phyloP scores from a whole-genome alignment of 2,113 vertebrate species.

The Heteronetta atricapilla region DNA sequence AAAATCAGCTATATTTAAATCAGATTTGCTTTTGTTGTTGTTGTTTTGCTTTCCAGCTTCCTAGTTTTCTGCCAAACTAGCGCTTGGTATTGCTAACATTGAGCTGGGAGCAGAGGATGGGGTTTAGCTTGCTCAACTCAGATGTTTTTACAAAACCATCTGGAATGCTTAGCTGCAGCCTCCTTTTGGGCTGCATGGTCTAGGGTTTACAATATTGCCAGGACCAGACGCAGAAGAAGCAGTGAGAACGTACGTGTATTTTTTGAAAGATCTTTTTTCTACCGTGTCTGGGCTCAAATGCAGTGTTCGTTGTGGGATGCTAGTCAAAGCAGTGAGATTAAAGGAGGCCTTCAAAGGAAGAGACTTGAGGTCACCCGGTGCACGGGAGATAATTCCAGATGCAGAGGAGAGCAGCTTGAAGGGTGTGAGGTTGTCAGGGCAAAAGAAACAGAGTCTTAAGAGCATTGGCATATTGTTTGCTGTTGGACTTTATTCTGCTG shows the following conservation, averaged over 20 bases:
- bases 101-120: slow-evolving; percentile 23
- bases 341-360: neutral
- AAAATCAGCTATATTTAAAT: slow-evolving; percentile 27
- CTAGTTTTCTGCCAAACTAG: slow-evolving; percentile 28
- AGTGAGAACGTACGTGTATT: neutral
- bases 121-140: slow-evolving; percentile 26
- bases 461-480: neutral
- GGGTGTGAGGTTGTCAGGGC: neutral
- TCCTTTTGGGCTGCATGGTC: neutral
- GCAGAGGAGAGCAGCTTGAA: neutral
- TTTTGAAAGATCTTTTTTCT: neutral
- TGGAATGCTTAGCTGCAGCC: slow-evolving; percentile 12
- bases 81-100: neutral
- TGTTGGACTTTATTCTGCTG: neutral
- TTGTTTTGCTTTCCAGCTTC: neutral
- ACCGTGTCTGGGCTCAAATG: neutral
- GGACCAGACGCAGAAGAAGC: slow-evolving; percentile 27
- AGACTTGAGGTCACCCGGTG: neutral
- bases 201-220: slow-evolving; percentile 9
- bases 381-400: neutral
- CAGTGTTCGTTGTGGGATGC: neutral
- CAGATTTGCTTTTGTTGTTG: neutral
- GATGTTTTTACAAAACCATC: slow-evolving; percentile 52
- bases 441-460: neutral
- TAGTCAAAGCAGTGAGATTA: neutral